These are phyloP conservation scores for Loriculus beryllinus DNA, from an alignment of 2,797 vertebrate genomes.

Conservation along the genomic window DNA sequence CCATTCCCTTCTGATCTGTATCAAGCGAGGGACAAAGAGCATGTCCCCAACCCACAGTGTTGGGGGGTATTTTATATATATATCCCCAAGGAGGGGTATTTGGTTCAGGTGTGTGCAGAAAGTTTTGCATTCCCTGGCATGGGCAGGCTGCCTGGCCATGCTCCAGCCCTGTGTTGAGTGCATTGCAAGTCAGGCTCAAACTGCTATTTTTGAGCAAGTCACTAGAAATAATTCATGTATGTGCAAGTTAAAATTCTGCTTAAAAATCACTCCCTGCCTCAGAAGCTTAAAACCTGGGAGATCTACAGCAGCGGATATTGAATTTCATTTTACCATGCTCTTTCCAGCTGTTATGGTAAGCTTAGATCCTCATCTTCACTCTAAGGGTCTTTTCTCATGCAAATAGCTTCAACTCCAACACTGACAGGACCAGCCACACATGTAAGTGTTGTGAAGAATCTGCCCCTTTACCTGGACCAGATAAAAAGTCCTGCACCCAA, in stretches of 20 bases:
- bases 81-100: accelerated
- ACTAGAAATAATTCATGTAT: conserved; percentile 51
- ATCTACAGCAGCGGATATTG: neutral
- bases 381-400: neutral
- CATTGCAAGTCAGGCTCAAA: neutral
- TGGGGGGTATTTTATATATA: no score
- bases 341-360: neutral
- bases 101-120: neutral
- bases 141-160: neutral
- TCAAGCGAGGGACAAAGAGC: neutral
- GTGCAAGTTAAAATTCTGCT: conserved; percentile 9
- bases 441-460: neutral
- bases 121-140: neutral
- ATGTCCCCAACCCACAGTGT: neutral
- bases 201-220: conserved; percentile 25
- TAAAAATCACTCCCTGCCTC: conserved; percentile 5
- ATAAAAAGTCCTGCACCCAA: neutral
- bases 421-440: neutral
- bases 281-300: neutral
- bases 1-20: accelerated
- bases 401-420: neutral
- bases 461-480: neutral
- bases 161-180: neutral
- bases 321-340: neutral
- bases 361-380: neutral